Evolutionary conservation across 2,113 vertebrate species (phyloP).

Genomic region (Oncorhynchus clarkii): DNA sequence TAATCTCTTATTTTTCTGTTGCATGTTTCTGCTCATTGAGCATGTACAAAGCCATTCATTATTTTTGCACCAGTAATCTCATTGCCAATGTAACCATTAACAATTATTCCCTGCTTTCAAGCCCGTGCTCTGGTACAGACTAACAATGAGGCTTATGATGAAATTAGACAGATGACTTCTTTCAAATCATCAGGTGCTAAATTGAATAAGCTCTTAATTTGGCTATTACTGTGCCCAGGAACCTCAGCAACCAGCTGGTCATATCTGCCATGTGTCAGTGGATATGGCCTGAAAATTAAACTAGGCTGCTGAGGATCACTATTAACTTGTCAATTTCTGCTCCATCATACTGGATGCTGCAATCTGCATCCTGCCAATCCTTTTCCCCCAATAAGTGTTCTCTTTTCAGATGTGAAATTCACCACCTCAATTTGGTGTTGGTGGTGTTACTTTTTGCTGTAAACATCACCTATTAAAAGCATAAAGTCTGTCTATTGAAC

Average conservation of each 20-base stretch:
- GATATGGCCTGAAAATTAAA: conserved; percentile 25
- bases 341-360: conserved; percentile 4
- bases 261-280: conserved; percentile 36
- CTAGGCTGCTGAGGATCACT: conserved; percentile 34
- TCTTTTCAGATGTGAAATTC: conserved; percentile 40
- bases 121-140: neutral
- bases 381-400: neutral
- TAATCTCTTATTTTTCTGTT: neutral
- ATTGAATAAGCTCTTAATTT: conserved; percentile 27
- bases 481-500: conserved; percentile 1
- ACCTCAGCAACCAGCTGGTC: conserved; percentile 11
- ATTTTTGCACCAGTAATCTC: neutral
- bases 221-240: conserved; percentile 12
- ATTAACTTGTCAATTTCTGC: conserved; percentile 8
- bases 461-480: neutral
- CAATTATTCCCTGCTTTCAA: conserved; percentile 20
- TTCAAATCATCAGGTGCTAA: neutral
- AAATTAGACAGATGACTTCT: conserved; percentile 4
- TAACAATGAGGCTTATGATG: conserved; percentile 20
- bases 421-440: conserved; percentile 30
- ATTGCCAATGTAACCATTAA: conserved; percentile 2
- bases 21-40: neutral
- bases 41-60: neutral
- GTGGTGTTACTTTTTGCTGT: neutral
- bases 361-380: conserved; percentile 16